Percentiles rank a stretch among this genome's conserved stretches.
These are phyloP conservation scores for Trichosurus vulpecula DNA, from an alignment of 2,797 vertebrate species.

Conservation along the genomic window DNA sequence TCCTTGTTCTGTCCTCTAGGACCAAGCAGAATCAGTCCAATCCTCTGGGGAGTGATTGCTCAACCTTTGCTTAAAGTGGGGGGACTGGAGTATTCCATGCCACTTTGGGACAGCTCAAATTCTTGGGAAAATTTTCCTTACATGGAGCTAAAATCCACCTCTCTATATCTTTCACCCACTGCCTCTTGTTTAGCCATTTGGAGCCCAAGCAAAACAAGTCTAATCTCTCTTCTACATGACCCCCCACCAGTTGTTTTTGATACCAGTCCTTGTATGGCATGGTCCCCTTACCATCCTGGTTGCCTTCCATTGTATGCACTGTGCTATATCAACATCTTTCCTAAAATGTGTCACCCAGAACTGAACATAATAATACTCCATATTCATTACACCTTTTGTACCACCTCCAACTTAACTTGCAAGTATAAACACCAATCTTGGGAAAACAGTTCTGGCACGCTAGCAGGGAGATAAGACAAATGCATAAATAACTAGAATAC, in stretches of 20 bases:
- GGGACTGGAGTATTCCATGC: not conserved
- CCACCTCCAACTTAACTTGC: not conserved
- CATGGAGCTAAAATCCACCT: not conserved
- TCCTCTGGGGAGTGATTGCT: not conserved
- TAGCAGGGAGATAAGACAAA: not conserved
- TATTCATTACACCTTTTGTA: not conserved
- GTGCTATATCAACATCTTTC: not conserved
- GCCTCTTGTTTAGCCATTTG: not conserved
- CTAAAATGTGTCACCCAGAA: not conserved
- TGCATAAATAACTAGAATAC: constrained; percentile 4
- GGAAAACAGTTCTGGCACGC: not conserved
- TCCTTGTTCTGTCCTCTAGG: not conserved
- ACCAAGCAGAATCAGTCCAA: not conserved
- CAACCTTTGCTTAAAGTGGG: not conserved
- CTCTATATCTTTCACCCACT: not conserved
- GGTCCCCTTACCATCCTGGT: not conserved
- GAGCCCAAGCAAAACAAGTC: not conserved
- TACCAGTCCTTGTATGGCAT: not conserved
- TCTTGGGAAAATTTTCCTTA: not conserved
- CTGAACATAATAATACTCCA: not conserved
- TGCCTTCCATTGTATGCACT: not conserved
- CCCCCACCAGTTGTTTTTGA: not conserved
- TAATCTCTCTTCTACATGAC: not conserved
- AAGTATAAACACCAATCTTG: not conserved
- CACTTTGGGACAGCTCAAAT: not conserved